Evolutionary conservation across 1,140 invertebrate genomes (phyloP).

Genomic region (Atta colombica): DNA sequence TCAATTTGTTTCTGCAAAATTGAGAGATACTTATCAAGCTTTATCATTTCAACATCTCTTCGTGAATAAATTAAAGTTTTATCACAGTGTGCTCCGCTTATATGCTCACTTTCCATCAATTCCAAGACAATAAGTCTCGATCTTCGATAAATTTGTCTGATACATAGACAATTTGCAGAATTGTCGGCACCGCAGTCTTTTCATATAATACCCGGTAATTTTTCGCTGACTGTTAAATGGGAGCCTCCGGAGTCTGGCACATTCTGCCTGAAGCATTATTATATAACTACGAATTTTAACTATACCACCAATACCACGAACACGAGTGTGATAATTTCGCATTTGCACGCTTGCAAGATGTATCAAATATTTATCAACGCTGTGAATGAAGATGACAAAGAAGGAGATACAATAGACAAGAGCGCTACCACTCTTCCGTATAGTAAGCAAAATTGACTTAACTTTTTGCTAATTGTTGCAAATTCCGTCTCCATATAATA

Average conservation of each 20-base stretch:
- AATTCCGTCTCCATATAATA: neutral
- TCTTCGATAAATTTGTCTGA: neutral
- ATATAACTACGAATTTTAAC: conserved; percentile 60
- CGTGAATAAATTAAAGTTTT: conserved; percentile 10
- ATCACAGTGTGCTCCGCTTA: no score
- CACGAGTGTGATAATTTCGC: conserved; percentile 62
- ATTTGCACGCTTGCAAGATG: conserved; percentile 71
- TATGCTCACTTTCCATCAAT: neutral
- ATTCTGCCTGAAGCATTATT: conserved; percentile 76
- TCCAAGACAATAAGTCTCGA: neutral
- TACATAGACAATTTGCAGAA: conserved; percentile 64
- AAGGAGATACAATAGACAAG: conserved; percentile 28
- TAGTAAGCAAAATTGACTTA: conserved; percentile 48
- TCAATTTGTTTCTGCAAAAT: neutral
- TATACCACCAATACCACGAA: conserved; percentile 23
- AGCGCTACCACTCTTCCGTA: conserved; percentile 45
- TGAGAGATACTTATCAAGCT: neutral
- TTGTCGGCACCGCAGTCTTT: conserved; percentile 61
- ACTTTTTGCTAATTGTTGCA: neutral
- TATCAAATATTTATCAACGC: conserved; percentile 74
- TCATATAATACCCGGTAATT: conserved; percentile 50
- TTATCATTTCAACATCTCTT: neutral
- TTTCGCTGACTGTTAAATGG: conserved; percentile 74
- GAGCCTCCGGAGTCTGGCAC: conserved; percentile 67
- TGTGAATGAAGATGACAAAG: conserved; percentile 60